Evolutionary conservation across 2,797 vertebrate genomes (phyloP).

Genomic region (Spinibarbus caldwelli): DNA sequence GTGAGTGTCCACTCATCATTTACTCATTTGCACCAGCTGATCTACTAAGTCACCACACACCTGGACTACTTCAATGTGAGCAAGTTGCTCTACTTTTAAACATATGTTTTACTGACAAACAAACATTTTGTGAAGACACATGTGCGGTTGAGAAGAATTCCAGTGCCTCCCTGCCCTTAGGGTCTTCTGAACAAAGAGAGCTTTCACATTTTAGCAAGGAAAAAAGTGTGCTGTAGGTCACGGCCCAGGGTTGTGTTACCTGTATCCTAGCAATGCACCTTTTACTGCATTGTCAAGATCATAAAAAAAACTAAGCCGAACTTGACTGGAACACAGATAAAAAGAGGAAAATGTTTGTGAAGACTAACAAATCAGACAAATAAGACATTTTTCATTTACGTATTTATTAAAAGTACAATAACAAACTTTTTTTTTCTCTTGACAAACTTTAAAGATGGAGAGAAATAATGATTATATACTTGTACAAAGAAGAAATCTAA

Average conservation of each 20-base stretch:
- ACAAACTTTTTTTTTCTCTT: conserved; percentile 70
- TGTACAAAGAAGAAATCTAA: conserved; percentile 42
- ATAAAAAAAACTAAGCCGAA: conserved; percentile 19
- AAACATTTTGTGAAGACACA: neutral
- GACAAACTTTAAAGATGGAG: conserved; percentile 66
- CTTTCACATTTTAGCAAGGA: conserved; percentile 55
- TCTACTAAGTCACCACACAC: conserved; percentile 3
- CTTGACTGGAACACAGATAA: conserved; percentile 55
- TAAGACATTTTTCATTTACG: conserved; percentile 22
- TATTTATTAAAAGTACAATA: conserved; percentile 67
- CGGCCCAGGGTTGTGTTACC: conserved; percentile 58
- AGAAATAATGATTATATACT: conserved; percentile 64
- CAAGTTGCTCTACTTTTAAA: neutral
- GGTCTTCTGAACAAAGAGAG: conserved; percentile 66
- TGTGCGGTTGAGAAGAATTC: conserved; percentile 25
- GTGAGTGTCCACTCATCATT: neutral
- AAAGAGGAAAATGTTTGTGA: neutral
- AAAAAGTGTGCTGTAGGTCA: conserved; percentile 38
- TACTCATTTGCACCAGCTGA: neutral
- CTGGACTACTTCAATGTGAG: conserved; percentile 17
- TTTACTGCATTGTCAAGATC: neutral
- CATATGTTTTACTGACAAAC: neutral
- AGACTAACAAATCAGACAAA: neutral
- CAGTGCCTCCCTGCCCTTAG: conserved; percentile 54
- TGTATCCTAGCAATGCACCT: conserved; percentile 56